These are phyloP conservation scores for Umimayanthus kanabou DNA, from an alignment of 92 coral and sea anemone genomes.

Conservation along the genomic window DNA sequence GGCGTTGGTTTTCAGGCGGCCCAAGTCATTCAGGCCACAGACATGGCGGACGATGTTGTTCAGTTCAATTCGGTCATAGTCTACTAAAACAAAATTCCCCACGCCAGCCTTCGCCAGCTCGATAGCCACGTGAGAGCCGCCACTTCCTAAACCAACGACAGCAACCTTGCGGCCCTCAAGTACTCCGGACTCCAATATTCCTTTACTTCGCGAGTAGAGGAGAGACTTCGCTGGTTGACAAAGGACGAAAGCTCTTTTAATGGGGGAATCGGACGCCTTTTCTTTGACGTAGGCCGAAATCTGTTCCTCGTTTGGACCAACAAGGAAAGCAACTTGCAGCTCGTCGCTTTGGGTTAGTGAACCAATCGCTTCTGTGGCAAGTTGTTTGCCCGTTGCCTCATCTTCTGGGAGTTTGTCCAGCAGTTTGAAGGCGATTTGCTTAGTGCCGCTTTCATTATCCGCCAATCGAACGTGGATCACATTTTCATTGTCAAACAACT, in stretches of 20 bases:
- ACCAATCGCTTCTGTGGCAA: slow-evolving; percentile 36
- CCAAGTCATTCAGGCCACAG: slow-evolving; percentile 87
- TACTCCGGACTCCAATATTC: slow-evolving; percentile 83
- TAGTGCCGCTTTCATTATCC: background rate
- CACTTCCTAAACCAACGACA: slow-evolving; percentile 91
- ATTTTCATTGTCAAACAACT: slow-evolving; percentile 67
- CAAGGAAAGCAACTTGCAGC: slow-evolving; percentile 64
- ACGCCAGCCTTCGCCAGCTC: slow-evolving; percentile 97
- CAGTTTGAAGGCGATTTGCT: slow-evolving; percentile 62
- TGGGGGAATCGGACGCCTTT: slow-evolving; percentile 35
- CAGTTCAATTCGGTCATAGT: slow-evolving; percentile 89
- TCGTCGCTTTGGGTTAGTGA: slow-evolving; percentile 40
- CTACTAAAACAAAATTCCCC: slow-evolving; percentile 87
- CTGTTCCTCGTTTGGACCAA: slow-evolving; percentile 57
- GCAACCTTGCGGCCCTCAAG: slow-evolving; percentile 90
- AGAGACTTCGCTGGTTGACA: slow-evolving; percentile 83
- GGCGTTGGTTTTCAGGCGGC: slow-evolving; percentile 89
- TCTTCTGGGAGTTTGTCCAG: slow-evolving; percentile 57
- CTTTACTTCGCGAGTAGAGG: slow-evolving; percentile 91
- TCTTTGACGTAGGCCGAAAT: slow-evolving; percentile 57
- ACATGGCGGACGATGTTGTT: slow-evolving; percentile 90
- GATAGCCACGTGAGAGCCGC: slow-evolving; percentile 87
- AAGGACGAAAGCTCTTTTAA: slow-evolving; percentile 65
- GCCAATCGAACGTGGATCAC: slow-evolving; percentile 73
- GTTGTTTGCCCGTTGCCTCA: slow-evolving; percentile 15